Base-by-base conservation (phyloP, 1,140 invertebrate genomes). In the Aphidius gifuensis region DNA sequence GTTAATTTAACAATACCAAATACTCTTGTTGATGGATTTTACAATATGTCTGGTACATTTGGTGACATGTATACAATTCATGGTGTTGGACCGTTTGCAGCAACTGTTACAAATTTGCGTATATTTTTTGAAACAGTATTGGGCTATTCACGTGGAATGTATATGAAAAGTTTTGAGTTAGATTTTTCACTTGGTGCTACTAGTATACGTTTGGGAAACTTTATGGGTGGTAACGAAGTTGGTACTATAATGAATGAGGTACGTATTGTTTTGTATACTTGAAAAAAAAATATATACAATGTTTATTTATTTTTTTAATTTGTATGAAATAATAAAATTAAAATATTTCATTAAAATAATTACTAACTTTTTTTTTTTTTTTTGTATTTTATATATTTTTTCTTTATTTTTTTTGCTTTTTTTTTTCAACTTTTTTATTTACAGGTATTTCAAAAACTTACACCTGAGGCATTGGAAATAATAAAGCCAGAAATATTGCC, bases 401-500 rank as follows among this genome's bases (percentile, higher is more conserved):
- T 32, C 2, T 32, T 32, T 32, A 32, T 32, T 32, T 32, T 3
- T 32, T 32, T 32, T 32, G 4, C 1, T 32, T 32, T 32, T 32
- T 32, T 32, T 32, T 32, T 32, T 32, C 2, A 32, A 32, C 23
- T 32, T 58, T 11, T 40, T 50, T 43, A 49, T 64, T 6, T 48
- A 16, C 56, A 80, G 78, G 76, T 80, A 9, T 72, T 80, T 43
- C 68, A 77, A 60, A 73, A 78, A 21, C 47, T 80, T 7, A 71
- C 68, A 11, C 77, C 78, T 3, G 68, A 73, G 54, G 73, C 70
- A 11, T 4, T 80, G 7, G 76, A 79, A 40, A 70, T 77, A 23
- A 69, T 80, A 23, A 80, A 80, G 51, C 78, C 78, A 4, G 77
- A 79, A 47, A 68, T 80, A 60, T 50, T 78, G 53, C 78, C 78